Conservation (phyloP, 1,140 invertebrate genomes). For the Portunus trituberculatus region DNA sequence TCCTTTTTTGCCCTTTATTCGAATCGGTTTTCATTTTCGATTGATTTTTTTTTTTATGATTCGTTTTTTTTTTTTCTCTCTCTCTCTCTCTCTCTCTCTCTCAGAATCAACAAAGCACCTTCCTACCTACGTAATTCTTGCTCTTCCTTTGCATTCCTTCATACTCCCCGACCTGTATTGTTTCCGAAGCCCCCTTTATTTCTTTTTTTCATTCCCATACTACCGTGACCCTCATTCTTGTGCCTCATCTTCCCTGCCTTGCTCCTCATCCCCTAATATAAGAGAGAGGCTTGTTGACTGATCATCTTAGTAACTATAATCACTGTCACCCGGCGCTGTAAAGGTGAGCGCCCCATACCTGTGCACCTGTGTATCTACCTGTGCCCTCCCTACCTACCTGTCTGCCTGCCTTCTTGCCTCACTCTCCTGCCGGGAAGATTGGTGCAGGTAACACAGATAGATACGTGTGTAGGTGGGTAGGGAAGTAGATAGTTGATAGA, state of each 20-base stretch:
- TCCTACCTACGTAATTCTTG: too few species aligned
- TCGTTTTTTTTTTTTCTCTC: neutral
- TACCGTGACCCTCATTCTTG: neutral
- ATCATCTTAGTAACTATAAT: neutral
- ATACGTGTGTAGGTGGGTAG: too few species aligned
- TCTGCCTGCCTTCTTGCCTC: neutral
- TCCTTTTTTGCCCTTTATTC: neutral
- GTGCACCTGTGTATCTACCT: neutral
- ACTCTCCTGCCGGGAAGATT: neutral
- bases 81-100: conserved; percentile 18
- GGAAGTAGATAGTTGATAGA: too few species aligned
- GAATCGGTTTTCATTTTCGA: neutral
- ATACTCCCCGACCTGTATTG: neutral
- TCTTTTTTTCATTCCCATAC: neutral
- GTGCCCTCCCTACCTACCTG: neutral
- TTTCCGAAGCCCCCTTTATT: neutral
- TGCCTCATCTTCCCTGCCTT: neutral
- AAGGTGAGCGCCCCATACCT: neutral
- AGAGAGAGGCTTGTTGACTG: conserved; percentile 1
- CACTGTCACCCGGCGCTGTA: neutral
- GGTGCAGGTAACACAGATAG: neutral
- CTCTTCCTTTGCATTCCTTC: neutral
- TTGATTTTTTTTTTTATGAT: neutral
- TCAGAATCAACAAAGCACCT: neutral
- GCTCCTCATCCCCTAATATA: neutral